Conservation (phyloP, 1,140 invertebrate species). For the Euglossa dilemma region DNA sequence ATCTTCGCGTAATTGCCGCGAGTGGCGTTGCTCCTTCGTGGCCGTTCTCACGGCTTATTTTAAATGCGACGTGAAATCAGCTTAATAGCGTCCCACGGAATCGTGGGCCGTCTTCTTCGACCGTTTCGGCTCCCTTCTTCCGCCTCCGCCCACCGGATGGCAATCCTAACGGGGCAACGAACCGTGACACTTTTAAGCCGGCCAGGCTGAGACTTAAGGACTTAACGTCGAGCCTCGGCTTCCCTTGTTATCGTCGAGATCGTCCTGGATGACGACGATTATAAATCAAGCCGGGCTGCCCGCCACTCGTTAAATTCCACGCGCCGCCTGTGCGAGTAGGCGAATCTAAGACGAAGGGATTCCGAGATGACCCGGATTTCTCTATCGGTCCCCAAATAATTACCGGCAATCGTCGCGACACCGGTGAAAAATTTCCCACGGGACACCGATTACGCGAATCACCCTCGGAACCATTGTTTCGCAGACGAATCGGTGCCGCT, state of each 20-base stretch:
- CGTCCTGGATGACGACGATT: constrained; percentile 49
- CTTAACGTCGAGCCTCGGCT: constrained; percentile 70
- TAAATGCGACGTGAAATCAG: constrained; percentile 75
- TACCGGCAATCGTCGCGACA: background rate
- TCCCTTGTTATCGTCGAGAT: constrained; percentile 56
- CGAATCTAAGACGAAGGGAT: constrained; percentile 8
- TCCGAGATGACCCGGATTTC: constrained; percentile 10
- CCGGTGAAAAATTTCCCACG: background rate
- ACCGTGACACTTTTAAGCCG: constrained; percentile 77
- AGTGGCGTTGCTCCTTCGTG: constrained; percentile 51
- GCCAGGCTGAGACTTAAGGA: constrained; percentile 77
- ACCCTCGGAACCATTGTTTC: too few relatives aligned
- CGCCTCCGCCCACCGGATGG: too few relatives aligned
- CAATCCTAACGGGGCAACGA: constrained; percentile 66
- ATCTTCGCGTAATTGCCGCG: constrained; percentile 61
- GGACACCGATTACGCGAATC: background rate
- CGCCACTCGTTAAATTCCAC: constrained; percentile 38
- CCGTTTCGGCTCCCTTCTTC: background rate
- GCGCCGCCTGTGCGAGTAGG: background rate
- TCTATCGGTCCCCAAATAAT: constrained; percentile 9
- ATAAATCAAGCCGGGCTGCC: constrained; percentile 38
- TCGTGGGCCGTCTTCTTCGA: constrained; percentile 25
- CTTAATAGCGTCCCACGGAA: constrained; percentile 66
- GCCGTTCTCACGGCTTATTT: constrained; percentile 70
- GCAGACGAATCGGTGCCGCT: too few relatives aligned